phyloP scores from a whole-genome alignment of 2,888 invertebrate species.

The Tenthredo amoena region DNA sequence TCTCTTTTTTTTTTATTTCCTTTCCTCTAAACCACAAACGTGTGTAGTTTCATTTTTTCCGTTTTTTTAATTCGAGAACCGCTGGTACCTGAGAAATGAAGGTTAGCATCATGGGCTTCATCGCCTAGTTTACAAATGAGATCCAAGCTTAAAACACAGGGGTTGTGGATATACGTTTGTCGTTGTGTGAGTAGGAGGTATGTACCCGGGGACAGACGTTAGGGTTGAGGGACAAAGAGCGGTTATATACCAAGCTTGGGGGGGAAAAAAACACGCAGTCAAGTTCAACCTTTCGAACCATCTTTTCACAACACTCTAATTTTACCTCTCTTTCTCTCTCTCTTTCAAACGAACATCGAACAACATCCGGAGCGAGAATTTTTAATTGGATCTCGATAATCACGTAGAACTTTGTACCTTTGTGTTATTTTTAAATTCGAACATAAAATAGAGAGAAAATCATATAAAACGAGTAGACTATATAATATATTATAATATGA shows the following conservation, averaged over 20 bases:
- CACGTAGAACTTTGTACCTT: not conserved
- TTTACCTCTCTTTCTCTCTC: not conserved
- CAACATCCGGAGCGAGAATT: conserved; percentile 5
- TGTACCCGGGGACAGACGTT: conserved; percentile 36
- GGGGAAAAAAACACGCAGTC: conserved; percentile 14
- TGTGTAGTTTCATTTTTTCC: not conserved
- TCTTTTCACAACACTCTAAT: conserved; percentile 28
- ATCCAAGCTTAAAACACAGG: conserved; percentile 25
- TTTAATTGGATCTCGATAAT: conserved; percentile 35
- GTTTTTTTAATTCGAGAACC: conserved; percentile 15
- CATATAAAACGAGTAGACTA: not conserved
- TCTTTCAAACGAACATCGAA: conserved; percentile 1
- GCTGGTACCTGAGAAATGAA: conserved; percentile 40
- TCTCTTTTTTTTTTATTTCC: not conserved
- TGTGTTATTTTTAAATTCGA: not conserved
- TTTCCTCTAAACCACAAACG: not conserved
- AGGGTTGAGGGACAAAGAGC: conserved; percentile 45
- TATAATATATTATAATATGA: not conserved
- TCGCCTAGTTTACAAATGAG: conserved; percentile 45
- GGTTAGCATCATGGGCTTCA: conserved; percentile 44
- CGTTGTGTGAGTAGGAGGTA: not conserved
- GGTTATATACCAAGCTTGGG: conserved; percentile 8
- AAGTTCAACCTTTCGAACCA: conserved; percentile 43
- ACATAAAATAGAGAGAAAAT: not conserved
- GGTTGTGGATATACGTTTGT: conserved; percentile 19